These are phyloP conservation scores for Calcarius lapponicus DNA, from an alignment of 2,797 vertebrate species.

Conservation along the genomic window DNA sequence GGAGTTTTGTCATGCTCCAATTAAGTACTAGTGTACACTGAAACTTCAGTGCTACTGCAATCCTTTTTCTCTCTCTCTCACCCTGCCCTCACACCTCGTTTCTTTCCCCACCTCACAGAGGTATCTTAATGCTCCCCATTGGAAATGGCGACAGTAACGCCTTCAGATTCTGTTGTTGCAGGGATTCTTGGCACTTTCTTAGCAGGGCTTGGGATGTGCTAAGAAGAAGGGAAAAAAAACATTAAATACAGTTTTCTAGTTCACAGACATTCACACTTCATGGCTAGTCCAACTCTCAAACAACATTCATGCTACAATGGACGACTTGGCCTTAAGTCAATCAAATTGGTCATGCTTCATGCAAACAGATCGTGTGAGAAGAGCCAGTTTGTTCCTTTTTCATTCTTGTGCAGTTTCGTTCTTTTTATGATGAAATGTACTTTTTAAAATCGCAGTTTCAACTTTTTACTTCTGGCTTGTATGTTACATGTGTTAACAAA, in stretches of 20 bases:
- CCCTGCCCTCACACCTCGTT: neutral
- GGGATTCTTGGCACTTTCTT: slow-evolving; percentile 97
- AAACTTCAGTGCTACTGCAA: slow-evolving; percentile 64
- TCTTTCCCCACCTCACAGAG: slow-evolving; percentile 74
- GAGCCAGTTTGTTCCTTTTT: slow-evolving; percentile 1
- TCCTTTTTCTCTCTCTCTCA: slow-evolving; percentile 47
- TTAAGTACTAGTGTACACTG: slow-evolving; percentile 60
- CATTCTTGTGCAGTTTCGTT: neutral
- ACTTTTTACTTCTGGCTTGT: neutral
- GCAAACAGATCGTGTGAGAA: slow-evolving; percentile 1
- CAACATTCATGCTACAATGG: slow-evolving; percentile 12
- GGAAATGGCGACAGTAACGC: slow-evolving; percentile 78
- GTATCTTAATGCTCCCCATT: slow-evolving; percentile 83
- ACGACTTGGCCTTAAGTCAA: neutral
- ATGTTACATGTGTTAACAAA: neutral
- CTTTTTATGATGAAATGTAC: neutral
- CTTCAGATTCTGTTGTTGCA: slow-evolving; percentile 75
- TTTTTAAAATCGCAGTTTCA: neutral
- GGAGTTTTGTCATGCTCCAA: slow-evolving; percentile 45
- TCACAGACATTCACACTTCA: slow-evolving; percentile 22
- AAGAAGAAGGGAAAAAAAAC: slow-evolving; percentile 22
- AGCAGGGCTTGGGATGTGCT: slow-evolving; percentile 93
- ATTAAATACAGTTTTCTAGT: slow-evolving; percentile 42
- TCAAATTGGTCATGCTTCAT: neutral
- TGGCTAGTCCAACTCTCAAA: slow-evolving; percentile 20